Evolutionary conservation across 2,888 invertebrate species (phyloP), one percentile per base, ranked within the genome.

Genomic region (Coenonympha glycerion): DNA sequence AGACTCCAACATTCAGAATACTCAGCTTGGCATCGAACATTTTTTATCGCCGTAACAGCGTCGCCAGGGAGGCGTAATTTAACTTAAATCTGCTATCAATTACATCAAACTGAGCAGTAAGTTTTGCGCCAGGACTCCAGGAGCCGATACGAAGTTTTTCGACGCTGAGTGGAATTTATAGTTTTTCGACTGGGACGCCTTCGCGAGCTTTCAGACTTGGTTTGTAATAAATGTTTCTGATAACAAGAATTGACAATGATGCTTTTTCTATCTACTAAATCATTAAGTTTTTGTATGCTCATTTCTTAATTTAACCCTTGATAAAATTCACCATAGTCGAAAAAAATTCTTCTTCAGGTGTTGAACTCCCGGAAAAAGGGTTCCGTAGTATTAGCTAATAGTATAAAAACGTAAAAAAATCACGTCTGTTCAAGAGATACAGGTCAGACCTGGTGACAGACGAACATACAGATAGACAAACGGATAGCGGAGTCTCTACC

Each of bases 141-240:
- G 53, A 57, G 40, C 49, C 50, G 52, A 49, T 54, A 49, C 46
- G 55, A 58, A 61, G 52, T 61, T 62, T 57, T 55, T 51, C 56
- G 49, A 42, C 39, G 37, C 48, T 55, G 58, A 61, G 63, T 68
- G 58, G 62, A 68, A 72, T 73, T 70, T 71, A 71, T 66, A 60
- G 66, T 64, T 66, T 65, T 64, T 57, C 55, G 53, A 63, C 56
- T 58, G 56, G 45, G 46, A 52, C 56, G 49, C 56, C 56, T 55
- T 57, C 57, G 49, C 52, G 49, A 49, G 55, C 53, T 55, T n/a
- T 52, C 59, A 28, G 26, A 18, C 18, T 44, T 16, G 46, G 26
- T 24, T 24, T 24, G 26, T 34, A 28, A 46, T 36, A 45, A 33
- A 45, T 36, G 11, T 33, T 11, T 22, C 21, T 33, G 6, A 45